Base-by-base conservation (phyloP, 2,797 vertebrate species). In the Apogon hyalosoma region DNA sequence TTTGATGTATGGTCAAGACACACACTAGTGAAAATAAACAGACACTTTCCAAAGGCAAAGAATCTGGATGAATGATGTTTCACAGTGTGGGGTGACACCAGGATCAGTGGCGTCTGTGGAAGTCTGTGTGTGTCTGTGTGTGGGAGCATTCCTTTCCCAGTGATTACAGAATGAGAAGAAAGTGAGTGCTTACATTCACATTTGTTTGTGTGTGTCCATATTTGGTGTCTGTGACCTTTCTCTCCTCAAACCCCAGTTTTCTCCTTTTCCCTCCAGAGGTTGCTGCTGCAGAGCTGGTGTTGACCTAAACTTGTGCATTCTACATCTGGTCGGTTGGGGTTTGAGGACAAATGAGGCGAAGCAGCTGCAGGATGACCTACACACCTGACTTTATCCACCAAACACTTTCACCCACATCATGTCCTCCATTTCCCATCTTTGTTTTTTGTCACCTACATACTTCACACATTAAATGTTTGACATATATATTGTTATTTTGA, bases 41-140 rank as follows among this genome's bases (percentile, higher is more conserved):
- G 18, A 40, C 40, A 11, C 48, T 73, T 63, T 67, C 28, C 46
- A 69, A 60, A 67, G 63, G 19, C 11, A 45, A 76, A 63, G 78
- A 87, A 77, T 82, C 24, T 76, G 78, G 33, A 31, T 69, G 54
- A 85, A 73, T 47, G 24, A 81, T 73, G 75, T 66, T 45, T 15
- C 73, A 69, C 84, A 80, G 83, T 51, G 55, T 3, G 84, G 24
- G 50, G 31, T 12, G 42, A 70, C 49, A 51, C 24, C 0, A 51
- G 11, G 39, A 46, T 48, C 47, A 51, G 45, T 11, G 40, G 14
- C 18, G 49, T 40, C 14, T 61, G 50, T 49, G 61, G 39, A 57
- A 28, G 49, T 40, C 12, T 31, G 39, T 18, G 28, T 39, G 28
- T 41, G 62, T 57, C 65, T 59, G 11, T 43, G 41, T 31, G 49